Evolutionary conservation across 2,113 vertebrate species (phyloP), one percentile per base, ranked within the genome.

Genomic region (Amphiprion ocellaris): DNA sequence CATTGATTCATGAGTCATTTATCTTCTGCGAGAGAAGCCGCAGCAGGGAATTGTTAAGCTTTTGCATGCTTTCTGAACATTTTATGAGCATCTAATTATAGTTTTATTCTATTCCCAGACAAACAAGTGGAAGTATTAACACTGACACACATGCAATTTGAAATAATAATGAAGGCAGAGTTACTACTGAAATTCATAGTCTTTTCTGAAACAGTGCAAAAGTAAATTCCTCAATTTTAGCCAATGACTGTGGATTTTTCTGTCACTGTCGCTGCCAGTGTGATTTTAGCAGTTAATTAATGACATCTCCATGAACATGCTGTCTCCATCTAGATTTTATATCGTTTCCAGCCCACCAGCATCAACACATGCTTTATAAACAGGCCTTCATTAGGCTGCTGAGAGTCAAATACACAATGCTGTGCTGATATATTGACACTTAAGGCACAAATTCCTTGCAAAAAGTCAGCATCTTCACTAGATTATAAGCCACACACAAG

Each of bases 1-100:
- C 16, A 52, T 53, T 33, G 30, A 62, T 74, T 53, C 17, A 10
- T 8, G 0, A 77, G 47, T 0, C n/a, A 10, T 68, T 74, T 4
- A 54, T 70, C 47, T 61, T 68, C 10, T 61, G 14, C 50, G 55
- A 63, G 41, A 58, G 37, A 59, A n/a, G 50, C 70, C 21, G 33
- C 55, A 79, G 55, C 14, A 44, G 72, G 41, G 60, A 74, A 41
- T 30, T 19, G 24, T 12, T 28, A 17, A 63, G 56, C 28, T 46
- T 65, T 28, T 26, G 62, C 12, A 58, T 61, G 5, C 70, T n/a
- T 70, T 71, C 6, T 73, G 10, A 52, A 63, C 1, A 2, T 63
- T 58, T 60, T 70, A 26, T 30, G 14, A 37, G 12, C 6, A 3
- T 58, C 11, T 47, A 17, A 33, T 74, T 50, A 28, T 19, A 17